These are phyloP conservation scores for Nomia melanderi DNA, from an alignment of 1,140 invertebrate species.

Conservation along the genomic window DNA sequence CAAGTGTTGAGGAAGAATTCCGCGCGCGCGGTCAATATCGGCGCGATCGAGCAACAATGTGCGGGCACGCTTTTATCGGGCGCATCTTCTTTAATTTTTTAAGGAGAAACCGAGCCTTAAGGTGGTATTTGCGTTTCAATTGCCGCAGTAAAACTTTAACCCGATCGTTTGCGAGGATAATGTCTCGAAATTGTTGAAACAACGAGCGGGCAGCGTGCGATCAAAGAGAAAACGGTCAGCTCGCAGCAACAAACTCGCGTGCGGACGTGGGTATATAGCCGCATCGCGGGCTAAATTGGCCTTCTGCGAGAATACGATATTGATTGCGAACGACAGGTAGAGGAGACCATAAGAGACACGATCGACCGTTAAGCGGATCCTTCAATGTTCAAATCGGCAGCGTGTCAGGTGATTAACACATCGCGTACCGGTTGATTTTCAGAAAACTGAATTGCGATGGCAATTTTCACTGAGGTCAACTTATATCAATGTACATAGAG, in stretches of 20 bases:
- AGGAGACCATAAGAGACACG: not conserved
- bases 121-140: slow-evolving; percentile 29
- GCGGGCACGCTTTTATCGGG: not conserved
- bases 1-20: not conserved
- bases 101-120: slow-evolving; percentile 50
- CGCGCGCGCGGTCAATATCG: not conserved
- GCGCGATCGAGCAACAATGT: not conserved
- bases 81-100: not conserved
- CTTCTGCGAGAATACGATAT: not conserved
- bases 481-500: no score
- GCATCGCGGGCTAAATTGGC: slow-evolving; percentile 19
- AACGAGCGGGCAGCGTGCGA: slow-evolving; percentile 16
- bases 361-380: not conserved
- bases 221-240: slow-evolving; percentile 50
- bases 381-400: not conserved
- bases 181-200: slow-evolving; percentile 27
- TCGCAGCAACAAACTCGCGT: slow-evolving; percentile 47
- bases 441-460: no score
- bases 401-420: no score
- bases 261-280: not conserved
- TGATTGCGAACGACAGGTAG: not conserved
- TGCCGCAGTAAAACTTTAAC: not conserved
- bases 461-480: no score
- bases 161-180: slow-evolving; percentile 50
- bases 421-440: no score